A percentile compares a stretch with the other conserved stretches of the same genome.
phyloP scores from a whole-genome alignment of 2,797 vertebrate species.

The Amblyraja radiata region DNA sequence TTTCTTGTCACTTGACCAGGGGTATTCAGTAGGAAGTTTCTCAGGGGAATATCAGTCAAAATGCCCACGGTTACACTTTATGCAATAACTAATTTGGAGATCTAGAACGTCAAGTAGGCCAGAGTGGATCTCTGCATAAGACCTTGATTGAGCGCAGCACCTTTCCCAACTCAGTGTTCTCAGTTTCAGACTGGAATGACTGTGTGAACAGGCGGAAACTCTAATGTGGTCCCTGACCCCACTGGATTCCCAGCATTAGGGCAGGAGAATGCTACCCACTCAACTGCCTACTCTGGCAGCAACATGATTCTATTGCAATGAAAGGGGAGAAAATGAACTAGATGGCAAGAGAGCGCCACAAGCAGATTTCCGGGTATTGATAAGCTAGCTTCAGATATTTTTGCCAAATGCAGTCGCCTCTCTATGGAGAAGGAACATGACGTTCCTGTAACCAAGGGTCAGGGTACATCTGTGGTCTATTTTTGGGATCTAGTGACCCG shows the following conservation, averaged over 20 bases:
- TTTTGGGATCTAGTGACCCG: neutral
- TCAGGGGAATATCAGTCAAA: conserved; percentile 32
- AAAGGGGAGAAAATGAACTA: neutral
- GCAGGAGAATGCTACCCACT: neutral
- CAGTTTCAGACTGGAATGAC: neutral
- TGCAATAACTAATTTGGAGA: neutral
- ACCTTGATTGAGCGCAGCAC: neutral
- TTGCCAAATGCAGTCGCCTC: neutral
- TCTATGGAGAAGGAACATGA: neutral
- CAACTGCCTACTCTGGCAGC: neutral
- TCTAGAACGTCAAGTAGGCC: neutral
- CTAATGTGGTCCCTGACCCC: neutral
- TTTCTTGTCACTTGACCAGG: neutral
- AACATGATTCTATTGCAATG: neutral
- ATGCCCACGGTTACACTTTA: neutral
- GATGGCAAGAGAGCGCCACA: neutral
- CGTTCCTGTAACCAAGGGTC: neutral
- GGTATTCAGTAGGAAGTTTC: neutral
- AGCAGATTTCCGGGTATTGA: neutral
- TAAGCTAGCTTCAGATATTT: neutral
- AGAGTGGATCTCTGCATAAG: neutral
- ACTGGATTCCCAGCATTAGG: neutral
- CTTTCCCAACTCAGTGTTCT: neutral
- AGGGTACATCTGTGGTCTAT: neutral
- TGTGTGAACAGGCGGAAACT: neutral